Percentiles rank a stretch among this genome's conserved stretches.
Evolutionary conservation across 2,888 invertebrate genomes (phyloP).

Genomic region (Leucozona laternaria): DNA sequence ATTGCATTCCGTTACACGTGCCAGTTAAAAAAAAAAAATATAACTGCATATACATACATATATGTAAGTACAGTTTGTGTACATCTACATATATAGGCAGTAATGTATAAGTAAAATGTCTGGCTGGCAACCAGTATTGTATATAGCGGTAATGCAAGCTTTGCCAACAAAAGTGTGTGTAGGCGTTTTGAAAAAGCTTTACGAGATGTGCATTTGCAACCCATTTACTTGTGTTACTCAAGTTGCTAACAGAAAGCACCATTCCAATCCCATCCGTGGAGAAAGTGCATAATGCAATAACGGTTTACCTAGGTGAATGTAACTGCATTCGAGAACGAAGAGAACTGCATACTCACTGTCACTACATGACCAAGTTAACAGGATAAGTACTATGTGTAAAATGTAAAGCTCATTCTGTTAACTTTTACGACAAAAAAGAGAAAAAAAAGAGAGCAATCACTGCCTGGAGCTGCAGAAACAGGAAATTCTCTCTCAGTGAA

Average conservation of each 20-base stretch:
- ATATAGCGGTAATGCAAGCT: constrained; percentile 64
- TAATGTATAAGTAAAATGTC: constrained; percentile 60
- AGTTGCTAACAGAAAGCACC: constrained; percentile 41
- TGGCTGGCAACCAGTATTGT: constrained; percentile 63
- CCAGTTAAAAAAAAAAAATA: constrained; percentile 47
- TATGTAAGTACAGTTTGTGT: not conserved
- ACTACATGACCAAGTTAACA: constrained; percentile 65
- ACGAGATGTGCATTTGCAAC: constrained; percentile 48
- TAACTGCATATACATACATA: not conserved
- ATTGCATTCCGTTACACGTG: constrained; percentile 74
- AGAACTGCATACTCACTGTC: constrained; percentile 20
- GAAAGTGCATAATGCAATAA: constrained; percentile 1
- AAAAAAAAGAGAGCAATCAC: constrained; percentile 5
- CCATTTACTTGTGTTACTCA: constrained; percentile 67
- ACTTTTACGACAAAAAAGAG: constrained; percentile 41
- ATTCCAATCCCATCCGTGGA: constrained; percentile 4
- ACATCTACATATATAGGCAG: constrained; percentile 32
- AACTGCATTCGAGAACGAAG: constrained; percentile 58
- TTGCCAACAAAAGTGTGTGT: constrained; percentile 8
- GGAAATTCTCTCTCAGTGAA: constrained; percentile 31
- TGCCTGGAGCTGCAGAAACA: not conserved
- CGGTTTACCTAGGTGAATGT: not conserved
- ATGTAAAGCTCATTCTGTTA: constrained; percentile 64
- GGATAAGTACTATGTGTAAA: constrained; percentile 40
- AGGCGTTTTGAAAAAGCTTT: constrained; percentile 26